Evolutionary conservation across 2,888 invertebrate genomes (phyloP).

Genomic region (Tipula confusa): DNA sequence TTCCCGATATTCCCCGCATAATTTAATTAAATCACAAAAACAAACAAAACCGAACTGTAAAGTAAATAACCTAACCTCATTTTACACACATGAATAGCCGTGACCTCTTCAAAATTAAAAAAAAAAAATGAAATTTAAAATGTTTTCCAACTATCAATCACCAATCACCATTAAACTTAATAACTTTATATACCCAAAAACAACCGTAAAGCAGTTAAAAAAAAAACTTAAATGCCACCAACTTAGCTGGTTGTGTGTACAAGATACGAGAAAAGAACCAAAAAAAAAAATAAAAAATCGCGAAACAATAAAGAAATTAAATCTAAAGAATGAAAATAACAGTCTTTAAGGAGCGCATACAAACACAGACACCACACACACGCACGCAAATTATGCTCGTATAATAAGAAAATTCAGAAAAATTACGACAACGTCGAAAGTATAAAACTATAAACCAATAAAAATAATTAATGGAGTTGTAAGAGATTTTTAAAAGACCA

Average conservation of each 20-base stretch:
- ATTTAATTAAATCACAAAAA: not conserved
- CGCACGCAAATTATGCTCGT: too few species aligned
- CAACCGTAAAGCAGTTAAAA: conserved; percentile 12
- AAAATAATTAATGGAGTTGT: conserved; percentile 25
- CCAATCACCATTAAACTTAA: conserved; percentile 25
- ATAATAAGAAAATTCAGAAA: conserved; percentile 15
- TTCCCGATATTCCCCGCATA: too few species aligned
- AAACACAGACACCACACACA: not conserved
- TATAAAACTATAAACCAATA: conserved; percentile 1
- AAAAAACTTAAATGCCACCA: conserved; percentile 14
- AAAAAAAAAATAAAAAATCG: not conserved
- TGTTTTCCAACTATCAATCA: conserved; percentile 25
- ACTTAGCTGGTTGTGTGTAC: not conserved
- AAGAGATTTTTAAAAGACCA: not conserved
- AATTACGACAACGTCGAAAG: not conserved
- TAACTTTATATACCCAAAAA: conserved; percentile 25
- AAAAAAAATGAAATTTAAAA: too few species aligned
- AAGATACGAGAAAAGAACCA: not conserved
- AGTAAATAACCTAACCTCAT: conserved; percentile 25
- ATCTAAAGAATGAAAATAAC: conserved; percentile 12
- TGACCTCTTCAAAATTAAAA: not conserved
- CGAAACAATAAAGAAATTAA: conserved; percentile 20
- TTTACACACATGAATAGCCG: conserved; percentile 6
- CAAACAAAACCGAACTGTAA: not conserved
- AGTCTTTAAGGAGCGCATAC: conserved; percentile 8